phyloP scores from a whole-genome alignment of 2,113 vertebrate species.

The Sarotherodon lohbergeri region DNA sequence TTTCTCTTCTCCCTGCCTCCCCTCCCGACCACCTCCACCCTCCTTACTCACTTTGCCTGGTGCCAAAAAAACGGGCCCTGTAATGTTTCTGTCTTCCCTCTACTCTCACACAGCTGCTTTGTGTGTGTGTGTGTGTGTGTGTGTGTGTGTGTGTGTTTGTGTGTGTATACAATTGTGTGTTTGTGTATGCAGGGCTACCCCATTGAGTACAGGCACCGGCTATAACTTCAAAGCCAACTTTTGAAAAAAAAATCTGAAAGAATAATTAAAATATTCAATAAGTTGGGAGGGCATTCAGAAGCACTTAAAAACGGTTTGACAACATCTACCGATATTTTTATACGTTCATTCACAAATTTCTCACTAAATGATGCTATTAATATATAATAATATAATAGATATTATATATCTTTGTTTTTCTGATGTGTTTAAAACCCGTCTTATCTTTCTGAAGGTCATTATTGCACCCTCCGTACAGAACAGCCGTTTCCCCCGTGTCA shows the following conservation, averaged over 20 bases:
- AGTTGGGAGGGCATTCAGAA: neutral
- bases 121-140: neutral
- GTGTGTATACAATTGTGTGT: neutral
- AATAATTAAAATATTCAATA: neutral
- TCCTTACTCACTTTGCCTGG: conserved; percentile 78
- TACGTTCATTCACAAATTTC: neutral
- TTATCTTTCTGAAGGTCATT: neutral
- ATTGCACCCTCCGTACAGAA: neutral
- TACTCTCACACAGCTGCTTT: conserved; percentile 20
- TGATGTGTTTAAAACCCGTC: neutral
- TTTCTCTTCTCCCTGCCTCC: conserved; percentile 70
- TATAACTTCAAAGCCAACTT: conserved; percentile 16
- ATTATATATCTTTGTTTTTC: neutral
- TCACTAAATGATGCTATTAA: neutral
- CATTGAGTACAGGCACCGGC: neutral
- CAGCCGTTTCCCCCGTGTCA: neutral
- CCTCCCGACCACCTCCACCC: conserved; percentile 43
- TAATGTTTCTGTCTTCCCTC: conserved; percentile 85
- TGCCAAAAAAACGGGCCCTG: conserved; percentile 87
- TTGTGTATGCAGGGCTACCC: neutral
- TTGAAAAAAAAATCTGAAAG: neutral
- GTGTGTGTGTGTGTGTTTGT: neutral
- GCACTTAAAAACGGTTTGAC: neutral
- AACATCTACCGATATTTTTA: neutral
- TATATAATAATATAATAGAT: neutral